Conservation (phyloP, 2,113 vertebrate species). For the Sylvia atricapilla region DNA sequence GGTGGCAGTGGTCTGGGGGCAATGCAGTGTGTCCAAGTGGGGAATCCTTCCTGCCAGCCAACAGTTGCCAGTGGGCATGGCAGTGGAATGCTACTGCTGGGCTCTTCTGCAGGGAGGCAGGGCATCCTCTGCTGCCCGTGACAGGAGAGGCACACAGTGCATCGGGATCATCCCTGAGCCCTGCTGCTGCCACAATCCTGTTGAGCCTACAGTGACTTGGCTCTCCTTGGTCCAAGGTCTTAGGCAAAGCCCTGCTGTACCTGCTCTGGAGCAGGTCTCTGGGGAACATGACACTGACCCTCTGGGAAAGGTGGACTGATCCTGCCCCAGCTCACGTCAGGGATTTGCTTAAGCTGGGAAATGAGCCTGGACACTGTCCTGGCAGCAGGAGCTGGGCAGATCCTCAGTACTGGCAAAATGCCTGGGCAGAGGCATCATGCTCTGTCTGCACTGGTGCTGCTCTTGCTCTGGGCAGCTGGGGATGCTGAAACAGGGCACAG, state of each 20-base stretch:
- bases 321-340: fast-evolving
- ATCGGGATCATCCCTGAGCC: neutral
- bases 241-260: neutral
- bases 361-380: neutral
- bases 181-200: fast-evolving
- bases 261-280: fast-evolving
- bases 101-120: neutral
- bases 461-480: neutral
- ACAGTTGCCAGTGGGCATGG: fast-evolving
- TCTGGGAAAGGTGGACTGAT: neutral
- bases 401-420: neutral
- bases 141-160: fast-evolving
- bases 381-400: fast-evolving
- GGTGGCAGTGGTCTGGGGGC: neutral
- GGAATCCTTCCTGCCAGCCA: fast-evolving
- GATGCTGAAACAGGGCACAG: neutral
- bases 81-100: neutral
- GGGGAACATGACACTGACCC: fast-evolving
- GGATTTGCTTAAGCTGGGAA: neutral
- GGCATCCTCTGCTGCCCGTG: neutral
- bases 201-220: neutral
- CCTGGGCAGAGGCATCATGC: fast-evolving
- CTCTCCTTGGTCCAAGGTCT: neutral
- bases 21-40: fast-evolving
- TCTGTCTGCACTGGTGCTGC: fast-evolving